A percentile compares a stretch with the other conserved stretches of the same genome.
phyloP scores from a whole-genome alignment of 2,797 vertebrate species.

The Neosilurus mollespiculum region DNA sequence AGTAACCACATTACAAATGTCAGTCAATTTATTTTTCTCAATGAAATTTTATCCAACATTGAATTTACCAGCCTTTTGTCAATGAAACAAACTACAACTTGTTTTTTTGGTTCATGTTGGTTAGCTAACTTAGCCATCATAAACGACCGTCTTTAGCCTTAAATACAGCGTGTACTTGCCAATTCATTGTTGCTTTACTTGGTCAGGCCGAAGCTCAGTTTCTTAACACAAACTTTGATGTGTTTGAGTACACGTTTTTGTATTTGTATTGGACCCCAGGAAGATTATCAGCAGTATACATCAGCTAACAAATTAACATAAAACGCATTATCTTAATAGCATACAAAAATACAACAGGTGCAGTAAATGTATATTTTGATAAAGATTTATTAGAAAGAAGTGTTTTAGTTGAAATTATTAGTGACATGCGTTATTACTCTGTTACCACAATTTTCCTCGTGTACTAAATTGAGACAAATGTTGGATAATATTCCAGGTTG shows the following conservation, averaged over 20 bases:
- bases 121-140: constrained; percentile 8
- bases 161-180: too few relatives aligned
- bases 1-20: background rate
- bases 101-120: background rate
- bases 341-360: background rate
- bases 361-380: background rate
- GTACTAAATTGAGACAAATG: background rate
- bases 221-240: too few relatives aligned
- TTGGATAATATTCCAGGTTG: background rate
- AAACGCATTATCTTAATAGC: background rate
- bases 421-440: background rate
- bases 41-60: background rate
- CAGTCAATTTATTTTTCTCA: background rate
- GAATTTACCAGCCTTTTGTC: background rate
- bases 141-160: too few relatives aligned
- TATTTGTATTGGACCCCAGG: too few relatives aligned
- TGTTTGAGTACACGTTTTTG: too few relatives aligned
- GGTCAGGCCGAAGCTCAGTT: too few relatives aligned
- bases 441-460: background rate
- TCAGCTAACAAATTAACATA: too few relatives aligned
- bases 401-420: background rate
- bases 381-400: background rate
- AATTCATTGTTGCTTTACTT: too few relatives aligned
- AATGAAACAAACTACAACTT: background rate
- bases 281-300: too few relatives aligned